Evolutionary conservation across 2,113 vertebrate species (phyloP).

Genomic region (Tupaia chinensis): DNA sequence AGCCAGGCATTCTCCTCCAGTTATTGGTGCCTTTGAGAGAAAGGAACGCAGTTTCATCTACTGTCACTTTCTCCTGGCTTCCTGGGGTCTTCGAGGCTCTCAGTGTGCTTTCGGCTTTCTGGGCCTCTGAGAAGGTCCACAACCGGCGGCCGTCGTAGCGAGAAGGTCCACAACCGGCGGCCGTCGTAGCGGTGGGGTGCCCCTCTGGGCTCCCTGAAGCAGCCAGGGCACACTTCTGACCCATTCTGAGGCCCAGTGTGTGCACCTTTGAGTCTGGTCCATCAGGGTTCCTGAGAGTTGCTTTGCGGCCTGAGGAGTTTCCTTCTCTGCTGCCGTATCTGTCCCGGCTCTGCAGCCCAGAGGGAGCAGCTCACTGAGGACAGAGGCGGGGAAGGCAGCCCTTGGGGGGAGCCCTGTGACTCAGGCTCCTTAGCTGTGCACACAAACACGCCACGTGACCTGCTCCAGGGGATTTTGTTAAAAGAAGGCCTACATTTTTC

Average conservation of each 20-base stretch:
- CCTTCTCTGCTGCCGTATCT: neutral
- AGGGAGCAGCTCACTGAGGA: too few relatives aligned
- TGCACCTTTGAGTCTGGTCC: neutral
- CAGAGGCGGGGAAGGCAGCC: neutral
- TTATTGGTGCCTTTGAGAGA: neutral
- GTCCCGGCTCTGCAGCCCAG: too few relatives aligned
- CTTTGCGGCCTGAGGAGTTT: neutral
- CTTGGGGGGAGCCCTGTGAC: rapidly evolving
- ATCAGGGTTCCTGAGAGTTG: neutral
- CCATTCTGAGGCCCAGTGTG: neutral
- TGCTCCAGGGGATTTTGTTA: neutral
- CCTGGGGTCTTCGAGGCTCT: neutral
- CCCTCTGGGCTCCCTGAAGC: rapidly evolving
- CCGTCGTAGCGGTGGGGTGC: rapidly evolving
- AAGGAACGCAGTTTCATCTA: neutral
- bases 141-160: rapidly evolving
- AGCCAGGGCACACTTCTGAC: neutral
- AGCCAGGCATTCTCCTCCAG: neutral
- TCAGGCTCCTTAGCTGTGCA: neutral
- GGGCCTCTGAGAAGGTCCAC: neutral
- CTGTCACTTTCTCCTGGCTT: neutral
- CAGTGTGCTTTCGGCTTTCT: neutral
- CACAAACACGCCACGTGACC: rapidly evolving
- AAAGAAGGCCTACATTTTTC: neutral
- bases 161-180: too few relatives aligned